Evolutionary conservation across 2,888 invertebrate species (phyloP).

Genomic region (Alloplasta piceator): DNA sequence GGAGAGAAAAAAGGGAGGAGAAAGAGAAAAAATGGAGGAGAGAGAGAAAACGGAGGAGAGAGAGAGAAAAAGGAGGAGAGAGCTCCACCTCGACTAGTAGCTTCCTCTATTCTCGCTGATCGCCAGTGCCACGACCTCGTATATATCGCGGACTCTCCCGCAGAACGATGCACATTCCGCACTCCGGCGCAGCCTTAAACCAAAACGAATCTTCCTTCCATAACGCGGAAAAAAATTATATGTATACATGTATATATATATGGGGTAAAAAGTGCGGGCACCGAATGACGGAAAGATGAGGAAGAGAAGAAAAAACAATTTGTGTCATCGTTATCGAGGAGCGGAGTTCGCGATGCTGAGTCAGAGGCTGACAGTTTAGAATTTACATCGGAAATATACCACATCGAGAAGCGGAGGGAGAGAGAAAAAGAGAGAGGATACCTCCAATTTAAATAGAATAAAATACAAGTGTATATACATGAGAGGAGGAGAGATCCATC

Average conservation of each 20-base stretch:
- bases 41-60: conserved; percentile 5
- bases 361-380: conserved; percentile 13
- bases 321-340: conserved; percentile 48
- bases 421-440: conserved; percentile 28
- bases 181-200: conserved; percentile 3
- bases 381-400: conserved; percentile 33
- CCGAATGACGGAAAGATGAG: conserved; percentile 25
- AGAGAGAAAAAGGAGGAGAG: conserved; percentile 3
- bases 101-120: conserved; percentile 56
- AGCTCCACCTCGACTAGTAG: conserved; percentile 47
- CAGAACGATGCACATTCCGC: conserved; percentile 36
- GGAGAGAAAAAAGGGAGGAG: conserved; percentile 21
- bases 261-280: background rate
- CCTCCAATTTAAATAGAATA: conserved; percentile 47
- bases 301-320: conserved; percentile 29
- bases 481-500: conserved; percentile 31
- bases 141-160: conserved; percentile 9
- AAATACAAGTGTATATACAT: conserved; percentile 9
- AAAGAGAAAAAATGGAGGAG: background rate
- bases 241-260: too few species aligned
- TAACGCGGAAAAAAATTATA: conserved; percentile 14
- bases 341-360: conserved; percentile 4
- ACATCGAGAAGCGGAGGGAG: conserved; percentile 3
- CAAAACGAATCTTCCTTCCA: conserved; percentile 40
- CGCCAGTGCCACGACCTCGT: conserved; percentile 51